Conservation (phyloP, 1,140 invertebrate species). For the Cryptotermes secundus region DNA sequence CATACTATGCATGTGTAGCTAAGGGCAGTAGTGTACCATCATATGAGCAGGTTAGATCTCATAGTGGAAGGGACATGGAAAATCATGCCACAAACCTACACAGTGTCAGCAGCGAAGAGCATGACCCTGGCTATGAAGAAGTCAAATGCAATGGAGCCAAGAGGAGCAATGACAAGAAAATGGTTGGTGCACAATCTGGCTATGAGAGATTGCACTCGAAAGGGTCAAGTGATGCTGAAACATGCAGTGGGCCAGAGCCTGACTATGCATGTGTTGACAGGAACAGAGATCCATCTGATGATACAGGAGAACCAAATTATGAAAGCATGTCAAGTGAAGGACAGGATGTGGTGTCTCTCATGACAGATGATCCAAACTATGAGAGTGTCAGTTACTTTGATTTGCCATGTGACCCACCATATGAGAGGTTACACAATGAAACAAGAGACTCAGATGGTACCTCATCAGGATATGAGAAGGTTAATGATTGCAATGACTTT, state of each 20-base stretch:
- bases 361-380: conserved; percentile 53
- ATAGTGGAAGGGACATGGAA: not conserved
- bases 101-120: not conserved
- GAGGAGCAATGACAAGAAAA: not conserved
- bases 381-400: conserved; percentile 52
- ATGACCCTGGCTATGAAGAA: not conserved
- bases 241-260: conserved; percentile 41
- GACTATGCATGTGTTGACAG: conserved; percentile 37
- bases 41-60: not conserved
- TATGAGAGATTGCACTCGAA: not conserved
- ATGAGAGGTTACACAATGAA: conserved; percentile 48
- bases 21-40: not conserved
- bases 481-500: not conserved
- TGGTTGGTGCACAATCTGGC: not conserved
- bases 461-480: not conserved
- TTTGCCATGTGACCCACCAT: conserved; percentile 47
- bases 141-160: not conserved
- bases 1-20: not conserved
- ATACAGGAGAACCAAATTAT: conserved; percentile 57
- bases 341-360: conserved; percentile 47
- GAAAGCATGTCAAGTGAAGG: conserved; percentile 66
- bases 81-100: not conserved
- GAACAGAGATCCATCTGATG: conserved; percentile 25
- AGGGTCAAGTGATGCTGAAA: not conserved
- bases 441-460: conserved; percentile 20